Base-by-base conservation (phyloP, 2,797 vertebrate species). In the Mastacembelus armatus region DNA sequence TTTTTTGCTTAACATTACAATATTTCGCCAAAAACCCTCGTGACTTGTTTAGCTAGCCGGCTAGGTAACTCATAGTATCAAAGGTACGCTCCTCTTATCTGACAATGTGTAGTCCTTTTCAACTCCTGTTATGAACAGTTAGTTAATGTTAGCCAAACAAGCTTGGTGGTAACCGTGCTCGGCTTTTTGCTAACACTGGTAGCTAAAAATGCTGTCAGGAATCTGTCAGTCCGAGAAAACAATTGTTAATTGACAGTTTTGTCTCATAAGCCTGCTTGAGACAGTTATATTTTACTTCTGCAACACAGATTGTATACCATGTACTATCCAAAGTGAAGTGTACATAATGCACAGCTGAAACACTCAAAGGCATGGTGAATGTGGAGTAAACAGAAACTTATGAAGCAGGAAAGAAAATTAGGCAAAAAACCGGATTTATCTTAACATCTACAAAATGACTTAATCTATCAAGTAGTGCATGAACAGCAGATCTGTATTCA, bases 71-170 rank as follows among this genome's bases (percentile, higher is more conserved):
- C 30, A 0, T 0, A 16, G 3, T 12, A 44, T 10, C n/a, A 45
- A 18, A 15, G 19, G 4, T 8, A 7, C 7, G 52, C 42, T n/a
- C 40, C 18, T 55, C 55, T 26, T 44, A 35, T 12, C 11, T 58
- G 30, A 36, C 12, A n/a, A n/a, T 12, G 29, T 24, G 40, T 22
- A 68, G 74, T 45, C 10, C 27, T 7, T n/a, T 16, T 0, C 63
- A 3, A 73, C 43, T 66, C 10, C 22, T n/a, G 48, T 29, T 36
- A 3, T 54, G 55, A 57, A 45, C 40, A 67, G 32, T 12, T 68
- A 35, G 85, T 91, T 77, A 81, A 59, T 60, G 51, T 42, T 62
- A 65, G 48, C 43, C 21, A 22, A 50, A 79, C 52, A 55, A 51
- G 49, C 24, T 12, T 15, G 12, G 43, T 50, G 59, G 2, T 11